A percentile compares a stretch with the other conserved stretches of the same genome.
Evolutionary conservation across 2,797 vertebrate species (phyloP).

Genomic region (Lophius americanus): DNA sequence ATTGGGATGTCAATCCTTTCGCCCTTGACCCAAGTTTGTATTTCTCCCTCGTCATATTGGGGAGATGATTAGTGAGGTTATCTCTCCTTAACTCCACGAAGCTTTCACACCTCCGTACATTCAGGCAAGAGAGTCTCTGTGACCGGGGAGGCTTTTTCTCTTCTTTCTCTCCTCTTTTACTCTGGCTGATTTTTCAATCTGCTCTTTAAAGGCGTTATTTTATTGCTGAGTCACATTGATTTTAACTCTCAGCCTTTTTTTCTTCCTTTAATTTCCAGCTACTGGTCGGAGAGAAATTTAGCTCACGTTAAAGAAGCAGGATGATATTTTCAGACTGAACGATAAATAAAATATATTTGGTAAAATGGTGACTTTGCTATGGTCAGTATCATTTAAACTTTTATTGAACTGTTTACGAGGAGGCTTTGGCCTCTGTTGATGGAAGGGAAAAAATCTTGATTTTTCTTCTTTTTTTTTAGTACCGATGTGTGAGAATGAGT

Average conservation of each 20-base stretch:
- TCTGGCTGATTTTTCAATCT: conserved; percentile 53
- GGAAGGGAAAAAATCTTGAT: background rate
- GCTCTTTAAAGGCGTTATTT: conserved; percentile 47
- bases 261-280: conserved; percentile 13
- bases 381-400: background rate
- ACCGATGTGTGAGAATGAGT: conserved; percentile 46
- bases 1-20: conserved; percentile 80
- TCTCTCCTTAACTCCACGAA: conserved; percentile 54
- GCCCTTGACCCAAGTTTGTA: conserved; percentile 79
- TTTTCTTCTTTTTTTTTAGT: conserved; percentile 5
- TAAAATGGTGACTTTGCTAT: background rate
- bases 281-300: background rate
- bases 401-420: background rate
- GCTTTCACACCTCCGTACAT: conserved; percentile 66
- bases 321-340: conserved; percentile 12
- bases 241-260: conserved; percentile 7
- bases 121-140: conserved; percentile 70
- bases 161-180: conserved; percentile 20
- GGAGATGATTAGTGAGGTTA: conserved; percentile 78
- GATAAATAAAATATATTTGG: background rate
- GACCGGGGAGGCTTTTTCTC: conserved; percentile 57
- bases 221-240: conserved; percentile 53
- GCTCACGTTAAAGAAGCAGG: background rate
- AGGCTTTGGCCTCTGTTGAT: conserved; percentile 11
- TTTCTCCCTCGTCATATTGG: conserved; percentile 72